Conservation (phyloP, 2,888 invertebrate species). For the Drosophila subsilvestris region DNA sequence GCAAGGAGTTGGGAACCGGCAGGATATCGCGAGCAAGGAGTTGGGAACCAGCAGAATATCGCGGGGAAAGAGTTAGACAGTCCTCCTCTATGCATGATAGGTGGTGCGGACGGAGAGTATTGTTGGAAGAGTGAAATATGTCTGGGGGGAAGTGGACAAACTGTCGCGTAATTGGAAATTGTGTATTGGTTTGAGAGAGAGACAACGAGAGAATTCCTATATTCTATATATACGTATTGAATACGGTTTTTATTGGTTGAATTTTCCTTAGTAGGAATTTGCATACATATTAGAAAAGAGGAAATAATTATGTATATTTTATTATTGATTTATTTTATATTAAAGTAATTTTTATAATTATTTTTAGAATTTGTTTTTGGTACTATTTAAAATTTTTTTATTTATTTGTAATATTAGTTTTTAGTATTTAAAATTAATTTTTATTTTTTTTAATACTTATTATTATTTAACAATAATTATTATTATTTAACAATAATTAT, state of each 20-base stretch:
- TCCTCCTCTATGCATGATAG: slow-evolving; percentile 1
- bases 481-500: too few relatives aligned
- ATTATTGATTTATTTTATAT: too few relatives aligned
- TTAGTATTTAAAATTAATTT: too few relatives aligned
- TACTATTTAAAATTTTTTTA: too few relatives aligned
- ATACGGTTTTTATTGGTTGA: background rate
- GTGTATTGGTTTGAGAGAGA: slow-evolving; percentile 64
- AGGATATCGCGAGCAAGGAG: background rate
- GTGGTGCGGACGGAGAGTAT: slow-evolving; percentile 1
- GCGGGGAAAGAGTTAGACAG: slow-evolving; percentile 31
- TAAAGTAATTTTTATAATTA: too few relatives aligned
- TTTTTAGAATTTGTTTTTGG: too few relatives aligned
- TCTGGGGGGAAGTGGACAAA: slow-evolving; percentile 48
- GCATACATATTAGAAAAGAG: background rate
- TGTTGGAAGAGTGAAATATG: background rate
- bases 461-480: too few relatives aligned
- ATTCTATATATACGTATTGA: background rate
- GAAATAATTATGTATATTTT: too few relatives aligned
- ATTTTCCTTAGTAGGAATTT: background rate
- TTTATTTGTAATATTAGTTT: too few relatives aligned
- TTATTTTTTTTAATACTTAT: too few relatives aligned
- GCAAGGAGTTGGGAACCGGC: slow-evolving; percentile 14
- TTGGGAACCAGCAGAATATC: background rate
- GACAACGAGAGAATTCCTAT: too few relatives aligned
- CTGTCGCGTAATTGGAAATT: slow-evolving; percentile 79